Evolutionary conservation across 2,113 vertebrate species (phyloP).

Genomic region (Globicephala melas): DNA sequence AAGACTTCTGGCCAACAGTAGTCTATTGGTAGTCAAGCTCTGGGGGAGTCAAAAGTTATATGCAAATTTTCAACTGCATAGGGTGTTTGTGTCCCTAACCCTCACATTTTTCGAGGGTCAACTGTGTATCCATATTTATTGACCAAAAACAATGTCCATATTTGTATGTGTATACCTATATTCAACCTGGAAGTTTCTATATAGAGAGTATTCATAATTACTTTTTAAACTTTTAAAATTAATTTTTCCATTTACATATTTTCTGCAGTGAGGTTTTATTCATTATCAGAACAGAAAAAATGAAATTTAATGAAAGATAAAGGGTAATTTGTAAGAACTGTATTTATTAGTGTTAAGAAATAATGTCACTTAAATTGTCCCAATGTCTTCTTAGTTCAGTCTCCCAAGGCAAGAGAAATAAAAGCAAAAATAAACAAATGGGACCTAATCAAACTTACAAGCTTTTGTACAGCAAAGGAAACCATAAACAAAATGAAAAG

Average conservation of each 20-base stretch:
- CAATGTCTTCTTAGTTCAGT: not conserved
- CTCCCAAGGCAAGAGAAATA: not conserved
- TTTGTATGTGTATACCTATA: not conserved
- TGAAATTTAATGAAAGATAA: not conserved
- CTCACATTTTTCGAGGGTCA: not conserved
- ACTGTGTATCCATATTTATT: not conserved
- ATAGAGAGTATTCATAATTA: not conserved
- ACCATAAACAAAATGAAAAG: not conserved
- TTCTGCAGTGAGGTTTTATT: not conserved
- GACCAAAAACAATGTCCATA: not conserved
- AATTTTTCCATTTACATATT: not conserved
- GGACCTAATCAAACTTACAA: not conserved
- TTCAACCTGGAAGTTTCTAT: not conserved
- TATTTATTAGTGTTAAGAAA: not conserved
- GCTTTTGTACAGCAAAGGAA: not conserved
- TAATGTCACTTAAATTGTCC: not conserved
- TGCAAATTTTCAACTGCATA: not conserved
- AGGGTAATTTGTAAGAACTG: not conserved
- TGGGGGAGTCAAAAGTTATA: not conserved
- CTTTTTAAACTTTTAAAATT: not conserved
- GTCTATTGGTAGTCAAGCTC: not conserved
- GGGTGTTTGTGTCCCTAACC: not conserved
- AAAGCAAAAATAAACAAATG: not conserved
- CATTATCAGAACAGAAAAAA: not conserved
- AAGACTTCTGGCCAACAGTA: not conserved